These are phyloP conservation scores for Dufourea novaeangliae DNA, from an alignment of 1,140 invertebrate species.

Conservation along the genomic window DNA sequence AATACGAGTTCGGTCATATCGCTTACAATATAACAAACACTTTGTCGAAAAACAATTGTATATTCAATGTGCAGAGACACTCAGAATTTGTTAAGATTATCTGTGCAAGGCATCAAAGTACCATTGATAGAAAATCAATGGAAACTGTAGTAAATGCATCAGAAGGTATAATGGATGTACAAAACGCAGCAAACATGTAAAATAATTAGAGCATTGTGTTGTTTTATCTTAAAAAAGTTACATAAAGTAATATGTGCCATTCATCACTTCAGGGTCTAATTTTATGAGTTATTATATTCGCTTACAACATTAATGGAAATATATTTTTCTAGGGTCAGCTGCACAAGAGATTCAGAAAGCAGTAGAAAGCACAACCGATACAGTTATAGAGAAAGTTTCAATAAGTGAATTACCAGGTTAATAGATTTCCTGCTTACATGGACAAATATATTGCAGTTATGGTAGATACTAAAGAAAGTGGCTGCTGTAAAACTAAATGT, in stretches of 20 bases:
- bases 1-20: conserved; percentile 45
- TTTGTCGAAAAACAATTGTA: background rate
- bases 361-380: background rate
- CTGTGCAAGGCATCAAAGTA: conserved; percentile 52
- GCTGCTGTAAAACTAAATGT: too few relatives aligned
- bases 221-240: too few relatives aligned
- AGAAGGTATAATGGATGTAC: background rate
- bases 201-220: too few relatives aligned
- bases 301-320: too few relatives aligned
- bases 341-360: background rate
- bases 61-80: conserved; percentile 5
- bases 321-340: background rate
- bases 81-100: conserved; percentile 24
- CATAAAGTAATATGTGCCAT: too few relatives aligned
- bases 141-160: background rate
- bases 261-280: background rate
- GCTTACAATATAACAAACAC: background rate
- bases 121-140: background rate
- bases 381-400: background rate
- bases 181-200: too few relatives aligned
- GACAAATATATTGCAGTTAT: background rate
- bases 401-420: conserved; percentile 58
- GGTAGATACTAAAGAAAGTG: background rate
- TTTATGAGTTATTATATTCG: background rate
- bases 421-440: background rate